These are phyloP conservation scores for Acridotheres tristis DNA, from an alignment of 2,797 vertebrate genomes.

Conservation along the genomic window DNA sequence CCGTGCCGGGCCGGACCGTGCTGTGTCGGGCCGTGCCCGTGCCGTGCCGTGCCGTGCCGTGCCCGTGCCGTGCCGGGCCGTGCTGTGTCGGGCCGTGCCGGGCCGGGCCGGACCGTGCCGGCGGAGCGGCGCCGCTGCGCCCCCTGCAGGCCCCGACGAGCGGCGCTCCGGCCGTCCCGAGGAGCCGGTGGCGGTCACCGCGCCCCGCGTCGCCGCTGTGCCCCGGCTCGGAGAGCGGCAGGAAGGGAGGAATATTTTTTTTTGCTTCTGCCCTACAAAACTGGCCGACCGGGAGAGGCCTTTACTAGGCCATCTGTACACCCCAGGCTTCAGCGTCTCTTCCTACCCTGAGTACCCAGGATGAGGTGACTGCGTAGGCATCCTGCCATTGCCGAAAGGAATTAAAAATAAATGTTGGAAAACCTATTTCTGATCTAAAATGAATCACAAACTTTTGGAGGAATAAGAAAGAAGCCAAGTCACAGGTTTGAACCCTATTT, in stretches of 20 bases:
- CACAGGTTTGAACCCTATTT: not conserved
- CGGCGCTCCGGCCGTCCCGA: not conserved
- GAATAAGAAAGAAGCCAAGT: not conserved
- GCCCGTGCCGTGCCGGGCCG: too few species aligned
- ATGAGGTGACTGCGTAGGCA: accelerated
- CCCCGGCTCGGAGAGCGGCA: not conserved
- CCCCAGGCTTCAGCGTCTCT: not conserved
- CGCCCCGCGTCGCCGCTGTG: not conserved
- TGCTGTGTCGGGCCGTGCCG: not conserved
- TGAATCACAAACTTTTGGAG: not conserved
- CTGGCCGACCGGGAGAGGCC: accelerated
- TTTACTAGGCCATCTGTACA: not conserved
- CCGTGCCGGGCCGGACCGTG: too few species aligned
- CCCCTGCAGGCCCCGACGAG: not conserved
- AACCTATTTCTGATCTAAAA: not conserved
- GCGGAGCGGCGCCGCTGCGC: not conserved
- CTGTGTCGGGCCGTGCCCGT: too few species aligned
- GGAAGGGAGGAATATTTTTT: accelerated
- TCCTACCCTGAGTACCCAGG: accelerated
- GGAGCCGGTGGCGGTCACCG: not conserved
- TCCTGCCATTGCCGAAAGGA: not conserved
- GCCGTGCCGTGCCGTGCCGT: too few species aligned
- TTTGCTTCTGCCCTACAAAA: not conserved
- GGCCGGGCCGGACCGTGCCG: too few species aligned
- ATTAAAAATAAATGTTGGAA: not conserved